A percentile compares a stretch with the other conserved stretches of the same genome.
Evolutionary conservation across 92 coral and sea anemone species (phyloP).

Genomic region (Phymanthus crucifer): DNA sequence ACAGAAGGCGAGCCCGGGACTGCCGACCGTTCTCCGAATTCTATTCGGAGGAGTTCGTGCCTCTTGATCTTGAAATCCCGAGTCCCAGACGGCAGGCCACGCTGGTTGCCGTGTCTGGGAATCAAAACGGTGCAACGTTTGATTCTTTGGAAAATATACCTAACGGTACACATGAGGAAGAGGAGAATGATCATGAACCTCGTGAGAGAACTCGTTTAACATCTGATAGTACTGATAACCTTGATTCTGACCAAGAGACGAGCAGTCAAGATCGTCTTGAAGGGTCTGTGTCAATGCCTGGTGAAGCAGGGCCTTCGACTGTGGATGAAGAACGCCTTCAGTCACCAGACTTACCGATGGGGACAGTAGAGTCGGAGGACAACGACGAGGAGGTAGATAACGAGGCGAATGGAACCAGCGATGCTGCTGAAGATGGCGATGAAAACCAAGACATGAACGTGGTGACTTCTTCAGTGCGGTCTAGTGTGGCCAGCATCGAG

Average conservation of each 20-base stretch:
- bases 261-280: neutral
- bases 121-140: neutral
- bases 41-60: conserved; percentile 68
- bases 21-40: conserved; percentile 82
- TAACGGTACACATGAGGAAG: neutral
- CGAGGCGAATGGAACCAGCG: neutral
- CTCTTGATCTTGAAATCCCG: conserved; percentile 48
- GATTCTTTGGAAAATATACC: conserved; percentile 8
- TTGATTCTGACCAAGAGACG: conserved; percentile 3
- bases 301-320: neutral
- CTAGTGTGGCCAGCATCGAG: conserved; percentile 72
- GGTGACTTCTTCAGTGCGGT: conserved; percentile 24
- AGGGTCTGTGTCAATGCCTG: neutral
- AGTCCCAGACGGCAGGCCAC: conserved; percentile 26
- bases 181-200: neutral
- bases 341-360: conserved; percentile 18
- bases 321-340: neutral
- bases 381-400: conserved; percentile 23
- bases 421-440: neutral
- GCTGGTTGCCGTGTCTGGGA: neutral
- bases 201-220: neutral
- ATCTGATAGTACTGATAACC: neutral
- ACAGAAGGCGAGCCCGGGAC: conserved; percentile 58
- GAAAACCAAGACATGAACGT: conserved; percentile 14
- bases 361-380: conserved; percentile 23